These are phyloP conservation scores for Steinernema hermaphroditum DNA, from an alignment of 2,888 invertebrate genomes.

Conservation along the genomic window DNA sequence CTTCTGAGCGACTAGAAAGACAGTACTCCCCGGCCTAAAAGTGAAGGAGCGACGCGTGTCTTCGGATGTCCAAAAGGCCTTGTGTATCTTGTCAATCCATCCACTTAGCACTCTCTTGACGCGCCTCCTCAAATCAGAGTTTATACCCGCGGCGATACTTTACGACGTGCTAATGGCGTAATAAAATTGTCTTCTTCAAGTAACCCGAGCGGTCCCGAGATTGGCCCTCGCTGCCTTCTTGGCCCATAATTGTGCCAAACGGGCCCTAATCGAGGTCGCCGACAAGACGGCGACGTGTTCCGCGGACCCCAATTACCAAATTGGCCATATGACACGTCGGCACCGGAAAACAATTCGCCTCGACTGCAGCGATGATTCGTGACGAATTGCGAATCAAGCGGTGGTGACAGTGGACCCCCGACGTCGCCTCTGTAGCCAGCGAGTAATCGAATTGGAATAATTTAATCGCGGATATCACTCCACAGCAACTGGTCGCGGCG, in stretches of 20 bases:
- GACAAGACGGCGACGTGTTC: conserved; percentile 15
- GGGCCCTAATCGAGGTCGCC: conserved; percentile 25
- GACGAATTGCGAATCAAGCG: conserved; percentile 19
- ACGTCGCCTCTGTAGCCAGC: neutral
- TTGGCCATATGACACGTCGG: conserved; percentile 29
- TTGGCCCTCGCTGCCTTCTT: conserved; percentile 6
- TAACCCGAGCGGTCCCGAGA: conserved; percentile 16
- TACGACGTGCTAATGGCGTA: conserved; percentile 30
- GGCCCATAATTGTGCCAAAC: conserved; percentile 14
- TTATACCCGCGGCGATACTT: conserved; percentile 28
- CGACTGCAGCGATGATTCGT: neutral
- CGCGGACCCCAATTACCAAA: conserved; percentile 27
- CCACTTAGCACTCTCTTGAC: neutral
- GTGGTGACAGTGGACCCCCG: neutral
- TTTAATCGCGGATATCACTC: conserved; percentile 28
- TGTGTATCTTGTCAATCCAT: neutral
- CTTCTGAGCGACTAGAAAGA: too few relatives aligned
- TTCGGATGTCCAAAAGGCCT: too few relatives aligned
- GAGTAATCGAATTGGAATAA: conserved; percentile 16
- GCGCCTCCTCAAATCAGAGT: conserved; percentile 8
- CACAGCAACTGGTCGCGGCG: conserved; percentile 16
- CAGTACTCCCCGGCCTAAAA: too few relatives aligned
- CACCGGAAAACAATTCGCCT: conserved; percentile 21
- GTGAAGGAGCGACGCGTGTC: too few relatives aligned
- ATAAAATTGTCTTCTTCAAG: conserved; percentile 22